Evolutionary conservation across 1,140 invertebrate genomes (phyloP).

Genomic region (Ectropis grisescens): DNA sequence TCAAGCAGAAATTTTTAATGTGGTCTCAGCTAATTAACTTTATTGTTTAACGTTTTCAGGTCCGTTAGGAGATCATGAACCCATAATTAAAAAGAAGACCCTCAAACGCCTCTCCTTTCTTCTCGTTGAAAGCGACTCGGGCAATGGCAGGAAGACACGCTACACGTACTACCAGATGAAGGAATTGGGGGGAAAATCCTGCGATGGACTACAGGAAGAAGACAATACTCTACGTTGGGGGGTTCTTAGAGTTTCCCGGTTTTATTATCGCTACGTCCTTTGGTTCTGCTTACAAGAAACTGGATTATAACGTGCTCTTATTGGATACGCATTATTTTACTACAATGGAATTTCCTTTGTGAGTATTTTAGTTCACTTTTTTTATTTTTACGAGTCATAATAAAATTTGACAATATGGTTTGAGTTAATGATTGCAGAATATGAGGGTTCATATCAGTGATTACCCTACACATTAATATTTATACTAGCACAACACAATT

Average conservation of each 20-base stretch:
- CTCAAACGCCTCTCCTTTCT: slow-evolving; percentile 27
- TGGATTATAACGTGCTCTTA: slow-evolving; percentile 34
- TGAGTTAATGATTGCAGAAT: too few relatives aligned
- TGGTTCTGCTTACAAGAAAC: slow-evolving; percentile 16
- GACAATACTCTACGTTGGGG: slow-evolving; percentile 35
- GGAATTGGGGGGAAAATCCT: slow-evolving; percentile 25
- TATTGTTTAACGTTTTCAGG: too few relatives aligned
- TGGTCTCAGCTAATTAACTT: too few relatives aligned
- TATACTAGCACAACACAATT: too few relatives aligned
- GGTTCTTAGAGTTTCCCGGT: slow-evolving; percentile 35
- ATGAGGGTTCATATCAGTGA: too few relatives aligned
- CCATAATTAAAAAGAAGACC: slow-evolving; percentile 27
- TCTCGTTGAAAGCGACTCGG: slow-evolving; percentile 1
- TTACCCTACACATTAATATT: too few relatives aligned
- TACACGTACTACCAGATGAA: slow-evolving; percentile 18
- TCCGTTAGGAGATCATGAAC: slow-evolving; percentile 10
- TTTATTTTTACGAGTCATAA: too few relatives aligned
- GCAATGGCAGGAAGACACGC: too few relatives aligned
- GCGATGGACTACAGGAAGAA: slow-evolving; percentile 29
- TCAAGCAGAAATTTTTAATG: too few relatives aligned
- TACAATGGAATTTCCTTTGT: slow-evolving; percentile 35
- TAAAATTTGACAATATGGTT: too few relatives aligned
- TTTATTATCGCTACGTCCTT: slow-evolving; percentile 17
- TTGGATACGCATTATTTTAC: slow-evolving; percentile 36
- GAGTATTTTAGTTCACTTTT: too few relatives aligned